A percentile compares a stretch with the other conserved stretches of the same genome.
phyloP scores from a whole-genome alignment of 2,113 vertebrate species.

The Thermophis baileyi region DNA sequence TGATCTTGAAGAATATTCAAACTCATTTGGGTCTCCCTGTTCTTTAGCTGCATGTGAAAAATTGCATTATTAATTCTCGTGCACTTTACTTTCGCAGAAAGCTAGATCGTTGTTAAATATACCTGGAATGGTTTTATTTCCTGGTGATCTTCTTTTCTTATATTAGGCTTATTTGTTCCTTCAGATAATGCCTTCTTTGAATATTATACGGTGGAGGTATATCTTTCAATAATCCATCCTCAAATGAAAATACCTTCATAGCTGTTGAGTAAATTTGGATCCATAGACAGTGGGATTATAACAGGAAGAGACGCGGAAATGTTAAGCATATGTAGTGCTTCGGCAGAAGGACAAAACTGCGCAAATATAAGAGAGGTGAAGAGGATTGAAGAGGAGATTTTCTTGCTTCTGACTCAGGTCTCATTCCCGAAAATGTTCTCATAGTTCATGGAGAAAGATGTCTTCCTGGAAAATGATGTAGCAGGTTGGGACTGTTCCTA shows the following conservation, averaged over 20 bases:
- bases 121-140: slow-evolving; percentile 29
- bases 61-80: slow-evolving; percentile 65
- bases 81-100: slow-evolving; percentile 48
- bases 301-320: not conserved
- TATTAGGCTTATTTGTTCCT: slow-evolving; percentile 15
- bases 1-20: slow-evolving; percentile 51
- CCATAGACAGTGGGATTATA: slow-evolving; percentile 5
- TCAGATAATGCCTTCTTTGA: slow-evolving; percentile 10
- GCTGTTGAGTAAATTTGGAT: not conserved
- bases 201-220: not conserved
- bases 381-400: not conserved
- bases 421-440: not conserved
- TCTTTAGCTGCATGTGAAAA: slow-evolving; percentile 61
- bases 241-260: slow-evolving; percentile 12
- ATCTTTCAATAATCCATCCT: slow-evolving; percentile 11
- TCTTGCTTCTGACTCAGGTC: not conserved
- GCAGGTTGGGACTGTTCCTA: not conserved
- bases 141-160: slow-evolving; percentile 34
- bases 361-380: not conserved
- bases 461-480: not conserved
- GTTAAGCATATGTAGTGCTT: not conserved
- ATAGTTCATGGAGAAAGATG: not conserved
- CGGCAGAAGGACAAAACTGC: not conserved
- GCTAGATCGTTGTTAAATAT: slow-evolving; percentile 28
- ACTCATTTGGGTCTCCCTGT: slow-evolving; percentile 41